Percentiles rank a stretch among this genome's conserved stretches.
Conservation (phyloP, 2,797 vertebrate species). For the Pteropus rufus region DNA sequence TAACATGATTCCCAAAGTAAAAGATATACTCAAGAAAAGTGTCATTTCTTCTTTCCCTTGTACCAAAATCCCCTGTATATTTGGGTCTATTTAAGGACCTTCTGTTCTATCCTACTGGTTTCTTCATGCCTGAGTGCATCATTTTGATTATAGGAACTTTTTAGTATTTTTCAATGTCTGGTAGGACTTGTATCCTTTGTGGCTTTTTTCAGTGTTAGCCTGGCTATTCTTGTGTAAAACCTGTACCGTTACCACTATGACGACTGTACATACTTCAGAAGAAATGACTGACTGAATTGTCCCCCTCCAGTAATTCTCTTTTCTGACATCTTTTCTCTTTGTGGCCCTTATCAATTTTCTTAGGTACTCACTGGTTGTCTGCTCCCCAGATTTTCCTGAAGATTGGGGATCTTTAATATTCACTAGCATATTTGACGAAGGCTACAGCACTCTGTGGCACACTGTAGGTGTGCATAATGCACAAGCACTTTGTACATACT, state of each 20-base stretch:
- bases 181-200: background rate
- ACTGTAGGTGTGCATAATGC: background rate
- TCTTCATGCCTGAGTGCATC: background rate
- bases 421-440: background rate
- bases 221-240: background rate
- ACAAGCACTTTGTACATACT: background rate
- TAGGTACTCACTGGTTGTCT: background rate
- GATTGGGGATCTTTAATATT: background rate
- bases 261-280: background rate
- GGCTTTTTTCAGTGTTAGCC: background rate
- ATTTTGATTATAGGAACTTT: background rate
- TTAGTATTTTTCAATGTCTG: background rate
- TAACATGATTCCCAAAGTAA: background rate
- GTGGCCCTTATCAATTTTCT: background rate
- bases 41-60: background rate
- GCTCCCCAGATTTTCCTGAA: background rate
- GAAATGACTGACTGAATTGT: background rate
- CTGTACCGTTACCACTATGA: background rate
- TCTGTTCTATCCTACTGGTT: background rate
- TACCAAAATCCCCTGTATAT: background rate
- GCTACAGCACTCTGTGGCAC: background rate
- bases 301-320: background rate
- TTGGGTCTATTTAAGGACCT: background rate
- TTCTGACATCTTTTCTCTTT: background rate
- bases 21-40: background rate